phyloP scores from a whole-genome alignment of 92 coral and sea anemone species.

The Porites divaricata region DNA sequence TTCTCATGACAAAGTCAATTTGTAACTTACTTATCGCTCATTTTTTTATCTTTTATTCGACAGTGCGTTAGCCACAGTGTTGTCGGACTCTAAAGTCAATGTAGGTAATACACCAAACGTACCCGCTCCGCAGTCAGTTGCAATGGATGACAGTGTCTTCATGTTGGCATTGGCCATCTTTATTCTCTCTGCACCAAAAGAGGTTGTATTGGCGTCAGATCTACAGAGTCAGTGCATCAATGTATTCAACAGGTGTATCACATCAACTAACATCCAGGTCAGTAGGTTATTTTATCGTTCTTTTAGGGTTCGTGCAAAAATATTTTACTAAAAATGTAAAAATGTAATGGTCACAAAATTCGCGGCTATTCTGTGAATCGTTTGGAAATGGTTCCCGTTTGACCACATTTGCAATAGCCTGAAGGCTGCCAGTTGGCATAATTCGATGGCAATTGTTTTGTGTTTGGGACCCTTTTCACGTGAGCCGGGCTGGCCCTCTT shows the following conservation, averaged over 20 bases:
- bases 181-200: conserved; percentile 92
- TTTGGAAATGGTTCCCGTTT: no score
- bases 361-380: no score
- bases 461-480: no score
- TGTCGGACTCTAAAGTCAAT: conserved; percentile 67
- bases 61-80: conserved; percentile 92
- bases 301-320: no score
- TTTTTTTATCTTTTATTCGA: background rate
- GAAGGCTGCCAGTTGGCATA: no score
- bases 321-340: no score
- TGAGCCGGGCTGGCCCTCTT: no score
- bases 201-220: conserved; percentile 83
- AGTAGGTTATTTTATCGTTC: no score
- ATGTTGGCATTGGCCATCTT: conserved; percentile 90
- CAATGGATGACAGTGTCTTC: conserved; percentile 84
- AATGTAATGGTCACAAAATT: no score
- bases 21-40: background rate
- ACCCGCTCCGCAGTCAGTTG: conserved; percentile 22
- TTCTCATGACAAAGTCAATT: no score
- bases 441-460: no score
- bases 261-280: conserved; percentile 78
- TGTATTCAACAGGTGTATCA: conserved; percentile 85
- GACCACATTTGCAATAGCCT: no score
- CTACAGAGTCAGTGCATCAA: conserved; percentile 83
- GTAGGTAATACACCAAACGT: conserved; percentile 23